Conservation (phyloP, 2,797 vertebrate species). For the Acrossocheilus wenchowensis region DNA sequence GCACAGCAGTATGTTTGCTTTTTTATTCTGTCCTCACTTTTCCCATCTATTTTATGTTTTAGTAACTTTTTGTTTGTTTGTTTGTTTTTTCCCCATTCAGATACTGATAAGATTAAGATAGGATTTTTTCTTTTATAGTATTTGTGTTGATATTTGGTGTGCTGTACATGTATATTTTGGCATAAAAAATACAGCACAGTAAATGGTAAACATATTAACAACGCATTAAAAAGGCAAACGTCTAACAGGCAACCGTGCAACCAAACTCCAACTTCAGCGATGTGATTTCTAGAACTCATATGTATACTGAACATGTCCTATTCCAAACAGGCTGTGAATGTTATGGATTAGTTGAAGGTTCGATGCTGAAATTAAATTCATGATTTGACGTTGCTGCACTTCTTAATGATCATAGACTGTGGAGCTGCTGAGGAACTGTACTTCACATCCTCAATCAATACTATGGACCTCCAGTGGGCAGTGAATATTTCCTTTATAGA, state of each 20-base stretch:
- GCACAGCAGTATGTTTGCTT: background rate
- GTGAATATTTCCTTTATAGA: conserved; percentile 58
- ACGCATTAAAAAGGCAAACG: too few relatives aligned
- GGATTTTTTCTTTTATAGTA: background rate
- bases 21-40: background rate
- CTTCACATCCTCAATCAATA: conserved; percentile 56
- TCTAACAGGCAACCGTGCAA: background rate
- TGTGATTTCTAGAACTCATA: background rate
- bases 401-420: conserved; percentile 44
- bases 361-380: conserved; percentile 23
- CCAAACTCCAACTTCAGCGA: background rate
- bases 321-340: background rate
- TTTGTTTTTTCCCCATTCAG: too few relatives aligned
- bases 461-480: conserved; percentile 28
- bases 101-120: too few relatives aligned
- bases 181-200: background rate
- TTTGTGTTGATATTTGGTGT: background rate
- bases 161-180: background rate
- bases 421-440: conserved; percentile 37
- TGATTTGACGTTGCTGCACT: conserved; percentile 26
- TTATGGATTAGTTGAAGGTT: conserved; percentile 19
- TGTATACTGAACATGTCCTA: background rate
- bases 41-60: background rate
- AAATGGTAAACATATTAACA: background rate
- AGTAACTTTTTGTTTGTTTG: too few relatives aligned